These are phyloP conservation scores for Strigamia transsilvanica DNA, from an alignment of 2,888 invertebrate genomes.

Conservation along the genomic window DNA sequence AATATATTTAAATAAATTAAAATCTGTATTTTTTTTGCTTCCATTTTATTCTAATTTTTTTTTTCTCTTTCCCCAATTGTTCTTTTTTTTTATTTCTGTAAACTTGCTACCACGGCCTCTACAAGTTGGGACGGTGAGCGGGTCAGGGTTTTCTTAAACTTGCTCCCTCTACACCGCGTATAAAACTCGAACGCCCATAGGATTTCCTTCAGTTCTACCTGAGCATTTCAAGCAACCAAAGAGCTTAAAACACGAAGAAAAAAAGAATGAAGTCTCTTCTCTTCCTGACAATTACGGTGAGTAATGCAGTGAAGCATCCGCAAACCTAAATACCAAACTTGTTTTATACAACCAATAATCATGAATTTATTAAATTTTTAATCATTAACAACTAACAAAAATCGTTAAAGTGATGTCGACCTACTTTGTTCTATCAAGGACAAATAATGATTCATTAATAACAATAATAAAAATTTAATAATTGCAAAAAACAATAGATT, in stretches of 20 bases:
- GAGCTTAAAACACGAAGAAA: background rate
- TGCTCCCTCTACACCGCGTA: constrained; percentile 5
- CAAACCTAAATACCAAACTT: background rate
- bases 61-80: background rate
- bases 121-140: background rate
- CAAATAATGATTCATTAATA: background rate
- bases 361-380: background rate
- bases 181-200: constrained; percentile 10
- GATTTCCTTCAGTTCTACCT: background rate
- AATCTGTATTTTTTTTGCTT: too few relatives aligned
- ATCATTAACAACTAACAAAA: background rate
- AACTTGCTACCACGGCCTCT: background rate
- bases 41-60: too few relatives aligned
- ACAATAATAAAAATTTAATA: background rate
- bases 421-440: background rate
- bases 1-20: too few relatives aligned
- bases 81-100: background rate
- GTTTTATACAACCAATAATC: background rate
- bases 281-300: background rate
- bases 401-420: background rate
- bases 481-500: background rate
- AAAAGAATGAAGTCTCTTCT: background rate
- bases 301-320: background rate
- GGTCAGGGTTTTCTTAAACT: constrained; percentile 8
- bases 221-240: constrained; percentile 20